Evolutionary conservation across 2,113 vertebrate species (phyloP), one percentile per base, ranked within the genome.

Genomic region (Etia nguti): DNA sequence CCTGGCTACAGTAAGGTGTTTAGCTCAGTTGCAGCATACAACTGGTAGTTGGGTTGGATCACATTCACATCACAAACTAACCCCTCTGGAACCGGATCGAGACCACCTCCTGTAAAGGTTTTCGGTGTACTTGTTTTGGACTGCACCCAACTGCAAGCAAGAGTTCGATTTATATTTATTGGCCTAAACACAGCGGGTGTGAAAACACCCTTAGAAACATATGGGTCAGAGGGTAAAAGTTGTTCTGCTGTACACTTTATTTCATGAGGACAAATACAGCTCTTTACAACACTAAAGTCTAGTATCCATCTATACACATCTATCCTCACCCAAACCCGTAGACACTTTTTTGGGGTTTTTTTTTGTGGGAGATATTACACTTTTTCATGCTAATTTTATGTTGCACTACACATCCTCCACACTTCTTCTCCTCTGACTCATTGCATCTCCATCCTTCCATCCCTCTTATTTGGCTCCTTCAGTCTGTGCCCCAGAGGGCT

Each of bases 401-500:
- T 46, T 65, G 79, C 52, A 70, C 22, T 80, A 20, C 29, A 57
- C 52, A 36, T 43, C 46, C 65, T 83, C 55, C 46, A 43, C 48
- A n/a, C 31, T 57, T 88, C 54, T 56, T 48, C 38, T 62, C 43
- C 15, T 65, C 73, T 54, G 22, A 55, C 54, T 90, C 84, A 62
- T 77, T 38, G 31, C 86, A 59, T 85, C 88, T 79, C 83, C 85
- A 83, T 26, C 79, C 65, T 86, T 81, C 38, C 81, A 60, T 75
- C 75, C 54, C 48, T 87, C 88, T 70, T 89, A 86, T 80, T 24
- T 50, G 38, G 62, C 60, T 84, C 88, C 79, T 87, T 88, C 82
- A 70, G 85, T 79, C 41, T 80, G 68, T 60, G 13, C 84, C 92
- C 86, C 81, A 80, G 87, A 83, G 91, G 85, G 84, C 86, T 62